These are phyloP conservation scores for Caerostris darwini DNA, from an alignment of 1,140 invertebrate genomes.

Conservation along the genomic window DNA sequence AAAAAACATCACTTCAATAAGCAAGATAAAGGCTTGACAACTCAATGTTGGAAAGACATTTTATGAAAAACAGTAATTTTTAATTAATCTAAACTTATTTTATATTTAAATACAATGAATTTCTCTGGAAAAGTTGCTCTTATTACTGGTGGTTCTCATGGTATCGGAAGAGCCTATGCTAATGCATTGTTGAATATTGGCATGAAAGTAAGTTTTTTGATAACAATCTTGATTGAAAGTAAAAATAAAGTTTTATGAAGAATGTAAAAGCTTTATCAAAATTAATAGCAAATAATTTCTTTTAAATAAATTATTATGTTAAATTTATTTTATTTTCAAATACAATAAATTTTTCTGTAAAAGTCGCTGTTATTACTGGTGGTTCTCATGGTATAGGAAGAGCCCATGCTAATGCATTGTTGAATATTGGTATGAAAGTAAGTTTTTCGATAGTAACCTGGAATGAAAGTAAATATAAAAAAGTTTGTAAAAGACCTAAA, in stretches of 20 bases:
- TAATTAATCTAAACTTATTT: background rate
- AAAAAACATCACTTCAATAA: too few relatives aligned
- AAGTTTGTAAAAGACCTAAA: too few relatives aligned
- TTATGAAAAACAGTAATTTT: too few relatives aligned
- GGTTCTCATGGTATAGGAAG: constrained; percentile 60
- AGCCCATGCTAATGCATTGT: constrained; percentile 17
- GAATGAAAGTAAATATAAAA: too few relatives aligned
- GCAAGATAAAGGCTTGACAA: too few relatives aligned
- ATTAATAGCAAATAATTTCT: too few relatives aligned
- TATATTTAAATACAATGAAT: background rate
- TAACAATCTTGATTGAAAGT: background rate
- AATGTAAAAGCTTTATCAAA: too few relatives aligned
- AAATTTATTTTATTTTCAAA: background rate
- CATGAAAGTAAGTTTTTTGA: constrained; percentile 38
- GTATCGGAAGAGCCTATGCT: constrained; percentile 43
- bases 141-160: constrained; percentile 56
- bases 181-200: constrained; percentile 23
- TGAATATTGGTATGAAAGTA: constrained; percentile 44
- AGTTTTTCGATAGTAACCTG: too few relatives aligned
- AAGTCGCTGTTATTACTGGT: constrained; percentile 46
- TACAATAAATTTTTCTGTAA: background rate
- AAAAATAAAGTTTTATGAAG: too few relatives aligned
- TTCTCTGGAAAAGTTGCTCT: constrained; percentile 24
- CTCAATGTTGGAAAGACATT: too few relatives aligned
- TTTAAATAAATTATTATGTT: too few relatives aligned